Base-by-base conservation (phyloP, 2,888 invertebrate species). In the Chaitophorus viminalis region DNA sequence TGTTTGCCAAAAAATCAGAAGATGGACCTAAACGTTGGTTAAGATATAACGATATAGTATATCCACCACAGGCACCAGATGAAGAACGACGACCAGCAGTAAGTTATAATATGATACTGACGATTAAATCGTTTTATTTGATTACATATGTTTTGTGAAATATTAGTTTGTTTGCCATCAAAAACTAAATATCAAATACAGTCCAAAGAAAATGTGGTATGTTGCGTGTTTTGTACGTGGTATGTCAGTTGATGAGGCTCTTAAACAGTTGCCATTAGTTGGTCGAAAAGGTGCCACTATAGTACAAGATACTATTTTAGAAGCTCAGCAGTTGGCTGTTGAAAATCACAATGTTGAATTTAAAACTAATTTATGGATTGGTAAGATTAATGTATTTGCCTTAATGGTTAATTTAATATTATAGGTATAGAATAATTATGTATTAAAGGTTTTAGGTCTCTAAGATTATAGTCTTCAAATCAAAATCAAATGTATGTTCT, bases 331-430 rank as follows among this genome's bases (percentile, higher is more conserved):
- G 90, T 91, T 96, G 90, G 99, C 98, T 74, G 95, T 98, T 0
- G 94, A 94, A 90, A 92, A 95, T 72, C 98, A 99, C 90, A 96
- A 98, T 93, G 98, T 99, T 17, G 99, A 99, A 92, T 99, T 94
- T 91, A 95, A 94, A 91, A 98, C 96, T 91, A 98, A 99, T 92
- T 93, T 99, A 89, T 99, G 98, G 99, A 94, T 99, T 92, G 95
- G 96, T 96, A 92, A 92, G 21, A 36, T 18, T 1, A n/a, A 36
- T 0, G 17, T 25, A 36, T 65, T 65, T 60, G 60, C 21, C 60
- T 3, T 54, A 18, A 21, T 54, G 21, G 21, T 11, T 60, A 60
- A 60, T 46, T 46, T 2, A 46, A 46, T 14, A 14, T 46, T 46
- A 14, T 14, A 46, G 11, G 14, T 46, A 11, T 46, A 46, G 46